phyloP scores from a whole-genome alignment of 2,888 invertebrate species.

The Pterostichus niger region DNA sequence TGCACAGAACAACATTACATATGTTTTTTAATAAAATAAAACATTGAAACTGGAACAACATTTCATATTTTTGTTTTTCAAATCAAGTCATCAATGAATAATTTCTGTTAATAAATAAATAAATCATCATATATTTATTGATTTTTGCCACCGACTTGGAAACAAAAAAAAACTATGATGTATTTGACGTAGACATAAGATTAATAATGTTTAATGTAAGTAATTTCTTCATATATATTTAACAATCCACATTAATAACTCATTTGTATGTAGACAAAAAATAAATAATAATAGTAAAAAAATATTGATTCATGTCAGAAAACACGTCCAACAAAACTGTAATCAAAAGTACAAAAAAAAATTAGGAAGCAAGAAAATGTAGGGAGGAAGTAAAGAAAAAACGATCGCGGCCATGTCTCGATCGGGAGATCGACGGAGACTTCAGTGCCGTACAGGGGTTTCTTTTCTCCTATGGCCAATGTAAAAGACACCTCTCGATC shows the following conservation, averaged over 20 bases:
- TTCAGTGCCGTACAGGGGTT: neutral
- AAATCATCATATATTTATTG: no score
- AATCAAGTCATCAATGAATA: no score
- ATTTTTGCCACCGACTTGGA: no score
- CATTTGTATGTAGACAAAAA: conserved; percentile 38
- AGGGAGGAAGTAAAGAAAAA: conserved; percentile 24
- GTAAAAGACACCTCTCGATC: no score
- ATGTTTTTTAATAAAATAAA: neutral
- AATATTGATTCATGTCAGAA: conserved; percentile 30
- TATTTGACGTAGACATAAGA: neutral
- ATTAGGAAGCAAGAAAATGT: conserved; percentile 42
- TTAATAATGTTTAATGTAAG: neutral
- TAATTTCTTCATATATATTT: neutral
- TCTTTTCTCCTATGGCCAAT: neutral
- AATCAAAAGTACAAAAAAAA: conserved; percentile 53
- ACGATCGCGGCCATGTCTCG: conserved; percentile 37
- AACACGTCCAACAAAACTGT: conserved; percentile 34
- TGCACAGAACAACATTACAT: neutral
- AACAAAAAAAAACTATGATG: no score
- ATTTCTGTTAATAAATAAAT: no score
- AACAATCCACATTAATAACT: conserved; percentile 23
- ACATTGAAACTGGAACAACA: neutral
- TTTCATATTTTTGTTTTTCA: no score
- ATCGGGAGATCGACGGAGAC: conserved; percentile 40
- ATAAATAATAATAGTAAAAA: conserved; percentile 17